Conservation (phyloP, 2,888 invertebrate species). For the Adelognathus sp. region DNA sequence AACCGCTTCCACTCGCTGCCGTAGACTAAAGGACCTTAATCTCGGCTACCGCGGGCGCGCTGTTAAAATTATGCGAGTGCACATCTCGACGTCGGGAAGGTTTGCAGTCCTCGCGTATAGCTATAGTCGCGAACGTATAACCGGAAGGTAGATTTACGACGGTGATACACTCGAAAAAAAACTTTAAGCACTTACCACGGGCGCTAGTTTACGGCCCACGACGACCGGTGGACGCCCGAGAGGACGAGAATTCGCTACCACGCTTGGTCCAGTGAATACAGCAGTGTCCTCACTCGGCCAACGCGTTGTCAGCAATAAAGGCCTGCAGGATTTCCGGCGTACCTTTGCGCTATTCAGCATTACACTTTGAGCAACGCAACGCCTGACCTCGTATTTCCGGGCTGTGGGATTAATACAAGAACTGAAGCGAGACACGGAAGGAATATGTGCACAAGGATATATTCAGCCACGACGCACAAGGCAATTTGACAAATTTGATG, state of each 20-base stretch:
- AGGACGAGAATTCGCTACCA: neutral
- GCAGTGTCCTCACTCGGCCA: neutral
- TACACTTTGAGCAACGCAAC: neutral
- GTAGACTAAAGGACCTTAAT: constrained; percentile 51
- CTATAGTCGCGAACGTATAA: neutral
- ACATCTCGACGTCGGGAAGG: constrained; percentile 33
- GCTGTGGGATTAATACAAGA: neutral
- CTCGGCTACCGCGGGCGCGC: constrained; percentile 40
- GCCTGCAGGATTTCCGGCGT: constrained; percentile 16
- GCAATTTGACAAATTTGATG: too few relatives aligned
- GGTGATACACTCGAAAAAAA: constrained; percentile 48
- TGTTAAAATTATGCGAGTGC: constrained; percentile 57
- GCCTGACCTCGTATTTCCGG: neutral
- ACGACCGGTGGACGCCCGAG: constrained; percentile 10
- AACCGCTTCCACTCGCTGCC: constrained; percentile 9
- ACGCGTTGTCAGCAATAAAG: constrained; percentile 34
- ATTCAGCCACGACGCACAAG: neutral
- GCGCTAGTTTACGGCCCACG: constrained; percentile 44
- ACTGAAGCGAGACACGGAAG: neutral
- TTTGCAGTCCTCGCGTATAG: neutral
- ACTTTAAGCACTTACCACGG: constrained; percentile 50
- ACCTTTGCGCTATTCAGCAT: neutral
- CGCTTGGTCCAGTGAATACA: neutral
- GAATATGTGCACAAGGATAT: neutral
- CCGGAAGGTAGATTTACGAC: constrained; percentile 48